These are phyloP conservation scores for Drosophila bocki DNA, from an alignment of 1,140 invertebrate genomes.

Conservation along the genomic window DNA sequence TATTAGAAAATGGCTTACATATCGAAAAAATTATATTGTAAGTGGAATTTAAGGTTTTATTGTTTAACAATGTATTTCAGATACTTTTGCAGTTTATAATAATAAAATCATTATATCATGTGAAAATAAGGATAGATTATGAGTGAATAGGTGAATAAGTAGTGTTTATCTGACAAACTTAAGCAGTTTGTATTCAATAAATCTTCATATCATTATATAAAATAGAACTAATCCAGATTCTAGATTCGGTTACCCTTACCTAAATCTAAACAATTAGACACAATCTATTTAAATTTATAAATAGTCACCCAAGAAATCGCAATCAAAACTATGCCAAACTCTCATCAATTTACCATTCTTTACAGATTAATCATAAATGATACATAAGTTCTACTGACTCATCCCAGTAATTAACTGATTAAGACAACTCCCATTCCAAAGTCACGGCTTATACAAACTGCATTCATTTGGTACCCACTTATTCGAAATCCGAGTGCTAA, in stretches of 20 bases:
- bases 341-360: not conserved
- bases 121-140: too few species aligned
- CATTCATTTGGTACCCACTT: constrained; percentile 16
- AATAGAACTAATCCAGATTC: not conserved
- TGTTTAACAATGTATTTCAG: too few species aligned
- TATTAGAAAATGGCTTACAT: not conserved
- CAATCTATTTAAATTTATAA: too few species aligned
- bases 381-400: not conserved
- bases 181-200: not conserved
- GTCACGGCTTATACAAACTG: constrained; percentile 4
- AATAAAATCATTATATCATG: too few species aligned
- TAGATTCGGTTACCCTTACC: too few species aligned
- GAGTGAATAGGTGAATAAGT: too few species aligned
- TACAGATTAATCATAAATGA: not conserved
- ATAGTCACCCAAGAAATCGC: not conserved
- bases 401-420: constrained; percentile 12
- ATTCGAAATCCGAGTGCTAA: constrained; percentile 17
- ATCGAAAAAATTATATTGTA: not conserved
- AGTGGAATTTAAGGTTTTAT: not conserved
- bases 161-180: too few species aligned
- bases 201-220: not conserved
- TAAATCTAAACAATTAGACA: too few species aligned
- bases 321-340: not conserved
- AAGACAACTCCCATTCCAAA: not conserved
- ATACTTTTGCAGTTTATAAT: too few species aligned